Conservation (phyloP, 2,113 vertebrate species). For the Lycaon pictus region DNA sequence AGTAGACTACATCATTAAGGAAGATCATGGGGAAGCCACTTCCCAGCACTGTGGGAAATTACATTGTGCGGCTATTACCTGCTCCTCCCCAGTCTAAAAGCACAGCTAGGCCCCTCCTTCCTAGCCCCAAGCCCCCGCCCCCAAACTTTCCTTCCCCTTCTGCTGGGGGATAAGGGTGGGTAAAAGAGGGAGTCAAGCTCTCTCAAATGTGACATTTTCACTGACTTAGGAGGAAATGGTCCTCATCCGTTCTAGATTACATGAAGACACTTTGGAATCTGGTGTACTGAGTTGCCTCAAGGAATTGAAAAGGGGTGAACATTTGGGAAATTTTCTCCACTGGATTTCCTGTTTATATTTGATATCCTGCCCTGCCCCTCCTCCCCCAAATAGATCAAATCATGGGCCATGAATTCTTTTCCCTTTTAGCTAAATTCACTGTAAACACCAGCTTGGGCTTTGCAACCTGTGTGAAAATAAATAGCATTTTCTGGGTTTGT, state of each 20-base stretch:
- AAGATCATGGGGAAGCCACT: not conserved
- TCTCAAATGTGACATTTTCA: conserved; percentile 24
- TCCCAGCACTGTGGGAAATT: not conserved
- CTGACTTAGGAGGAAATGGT: conserved; percentile 75
- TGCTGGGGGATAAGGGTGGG: not conserved
- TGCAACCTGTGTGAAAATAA: not conserved
- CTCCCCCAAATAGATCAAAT: not conserved
- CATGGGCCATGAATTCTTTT: not conserved
- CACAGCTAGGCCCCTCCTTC: not conserved
- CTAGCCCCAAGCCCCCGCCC: not conserved
- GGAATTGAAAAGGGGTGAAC: not conserved
- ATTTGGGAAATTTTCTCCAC: not conserved
- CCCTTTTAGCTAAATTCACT: not conserved
- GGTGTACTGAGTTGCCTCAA: conserved; percentile 48
- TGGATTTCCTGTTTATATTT: conserved; percentile 19
- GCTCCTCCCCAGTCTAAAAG: not conserved
- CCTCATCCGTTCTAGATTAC: conserved; percentile 76
- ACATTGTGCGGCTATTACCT: not conserved
- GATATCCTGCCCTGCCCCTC: not conserved
- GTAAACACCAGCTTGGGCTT: not conserved
- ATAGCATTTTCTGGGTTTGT: not conserved
- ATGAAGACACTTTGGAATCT: conserved; percentile 42
- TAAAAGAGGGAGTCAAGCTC: not conserved
- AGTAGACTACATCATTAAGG: not conserved
- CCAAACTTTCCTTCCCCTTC: not conserved